Evolutionary conservation across 1,140 invertebrate genomes (phyloP).

Genomic region (Marisa cornuarietis): DNA sequence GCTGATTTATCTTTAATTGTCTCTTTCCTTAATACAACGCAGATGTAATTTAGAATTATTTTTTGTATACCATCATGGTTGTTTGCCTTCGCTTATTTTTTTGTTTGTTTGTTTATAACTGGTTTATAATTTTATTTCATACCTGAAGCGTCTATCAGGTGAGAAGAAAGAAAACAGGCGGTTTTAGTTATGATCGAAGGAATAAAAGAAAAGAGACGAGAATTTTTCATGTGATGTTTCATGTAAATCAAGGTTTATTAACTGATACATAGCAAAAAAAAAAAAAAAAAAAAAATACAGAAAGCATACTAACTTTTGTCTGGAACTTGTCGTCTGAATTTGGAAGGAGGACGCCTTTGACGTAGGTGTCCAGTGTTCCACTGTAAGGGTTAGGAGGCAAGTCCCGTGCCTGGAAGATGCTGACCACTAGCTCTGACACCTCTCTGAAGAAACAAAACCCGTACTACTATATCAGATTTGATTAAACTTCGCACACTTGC

Average conservation of each 20-base stretch:
- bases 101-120: too few species aligned
- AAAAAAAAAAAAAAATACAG: neutral
- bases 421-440: slow-evolving; percentile 77
- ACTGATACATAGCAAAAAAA: neutral
- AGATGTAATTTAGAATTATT: too few species aligned
- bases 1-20: too few species aligned
- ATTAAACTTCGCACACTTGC: neutral
- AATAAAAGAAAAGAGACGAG: neutral
- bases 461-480: neutral
- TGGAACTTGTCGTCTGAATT: slow-evolving; percentile 78
- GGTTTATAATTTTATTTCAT: too few species aligned
- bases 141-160: too few species aligned
- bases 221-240: neutral
- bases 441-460: slow-evolving; percentile 68
- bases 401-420: slow-evolving; percentile 80
- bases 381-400: slow-evolving; percentile 72
- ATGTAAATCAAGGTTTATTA: neutral
- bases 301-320: slow-evolving; percentile 71
- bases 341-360: slow-evolving; percentile 79
- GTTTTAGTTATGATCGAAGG: too few species aligned
- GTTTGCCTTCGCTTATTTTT: too few species aligned
- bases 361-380: slow-evolving; percentile 78
- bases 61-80: too few species aligned
- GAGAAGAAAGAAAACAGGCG: too few species aligned
- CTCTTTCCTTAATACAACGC: too few species aligned